A percentile compares a stretch with the other conserved stretches of the same genome.
phyloP scores from a whole-genome alignment of 2,888 invertebrate genomes.

The Adelphocoris suturalis region DNA sequence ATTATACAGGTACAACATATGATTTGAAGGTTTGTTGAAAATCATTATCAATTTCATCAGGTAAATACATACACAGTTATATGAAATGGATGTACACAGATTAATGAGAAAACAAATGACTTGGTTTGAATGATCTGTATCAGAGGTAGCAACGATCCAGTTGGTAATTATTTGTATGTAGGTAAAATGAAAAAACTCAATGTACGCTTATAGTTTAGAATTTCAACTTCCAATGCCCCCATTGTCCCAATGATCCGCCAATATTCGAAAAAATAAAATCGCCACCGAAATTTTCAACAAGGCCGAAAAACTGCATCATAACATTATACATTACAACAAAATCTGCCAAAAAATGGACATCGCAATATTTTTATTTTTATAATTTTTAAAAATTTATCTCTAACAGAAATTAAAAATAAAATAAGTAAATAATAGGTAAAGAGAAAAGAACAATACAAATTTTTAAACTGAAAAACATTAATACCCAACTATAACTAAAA shows the following conservation, averaged over 20 bases:
- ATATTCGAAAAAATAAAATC: background rate
- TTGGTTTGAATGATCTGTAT: too few relatives aligned
- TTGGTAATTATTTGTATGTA: too few relatives aligned
- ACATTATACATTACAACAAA: constrained; percentile 4
- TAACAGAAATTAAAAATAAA: background rate
- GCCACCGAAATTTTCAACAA: background rate
- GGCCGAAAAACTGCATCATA: constrained; percentile 17
- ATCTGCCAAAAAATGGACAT: constrained; percentile 1
- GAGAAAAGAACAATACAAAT: background rate
- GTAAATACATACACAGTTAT: too few relatives aligned
- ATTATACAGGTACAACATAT: too few relatives aligned
- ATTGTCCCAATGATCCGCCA: background rate
- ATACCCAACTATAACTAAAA: constrained; percentile 22
- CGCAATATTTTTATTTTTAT: background rate
- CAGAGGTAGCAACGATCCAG: too few relatives aligned
- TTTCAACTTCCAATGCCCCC: too few relatives aligned
- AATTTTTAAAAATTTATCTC: background rate
- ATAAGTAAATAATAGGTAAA: background rate
- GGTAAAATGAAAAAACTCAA: too few relatives aligned
- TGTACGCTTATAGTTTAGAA: too few relatives aligned
- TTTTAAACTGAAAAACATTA: constrained; percentile 37
- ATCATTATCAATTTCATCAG: too few relatives aligned
- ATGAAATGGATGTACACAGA: too few relatives aligned
- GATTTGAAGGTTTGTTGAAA: too few relatives aligned
- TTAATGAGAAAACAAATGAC: too few relatives aligned